Percentiles rank a stretch among this genome's conserved stretches.
Evolutionary conservation across 2,113 vertebrate species (phyloP).

Genomic region (Ceratotherium simum): DNA sequence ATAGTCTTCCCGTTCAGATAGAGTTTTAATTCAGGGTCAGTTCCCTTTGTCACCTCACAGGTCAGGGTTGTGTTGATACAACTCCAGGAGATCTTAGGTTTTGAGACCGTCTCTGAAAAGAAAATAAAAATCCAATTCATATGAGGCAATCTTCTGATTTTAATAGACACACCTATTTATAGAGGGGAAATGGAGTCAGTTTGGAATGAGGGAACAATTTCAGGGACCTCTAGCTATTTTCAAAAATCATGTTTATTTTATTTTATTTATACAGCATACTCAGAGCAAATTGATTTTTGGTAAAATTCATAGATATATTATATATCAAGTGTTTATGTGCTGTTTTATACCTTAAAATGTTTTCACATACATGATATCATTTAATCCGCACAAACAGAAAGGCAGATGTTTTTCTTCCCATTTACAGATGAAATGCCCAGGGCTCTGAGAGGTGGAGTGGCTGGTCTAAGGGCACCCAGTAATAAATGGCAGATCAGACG

Average conservation of each 20-base stretch:
- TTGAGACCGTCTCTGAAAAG: constrained; percentile 73
- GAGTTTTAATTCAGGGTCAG: background rate
- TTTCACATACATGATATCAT: background rate
- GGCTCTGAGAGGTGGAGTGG: background rate
- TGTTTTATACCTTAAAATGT: background rate
- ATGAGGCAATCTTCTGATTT: background rate
- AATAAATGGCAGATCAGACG: background rate
- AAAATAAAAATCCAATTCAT: constrained; percentile 36
- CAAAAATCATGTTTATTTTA: background rate
- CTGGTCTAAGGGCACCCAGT: background rate
- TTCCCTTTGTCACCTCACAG: constrained; percentile 20
- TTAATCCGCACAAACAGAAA: background rate
- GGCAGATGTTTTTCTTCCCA: background rate
- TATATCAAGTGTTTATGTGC: background rate
- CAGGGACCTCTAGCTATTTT: background rate
- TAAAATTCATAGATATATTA: background rate
- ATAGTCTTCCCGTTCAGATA: fast-evolving
- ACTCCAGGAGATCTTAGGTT: constrained; percentile 42
- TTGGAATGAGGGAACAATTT: background rate
- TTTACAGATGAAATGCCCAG: background rate
- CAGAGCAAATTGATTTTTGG: background rate
- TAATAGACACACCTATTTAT: background rate
- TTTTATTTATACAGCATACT: background rate
- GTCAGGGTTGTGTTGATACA: constrained; percentile 3
- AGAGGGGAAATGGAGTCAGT: background rate